Conservation (phyloP, 2,797 vertebrate species). For the Erethizon dorsatum region DNA sequence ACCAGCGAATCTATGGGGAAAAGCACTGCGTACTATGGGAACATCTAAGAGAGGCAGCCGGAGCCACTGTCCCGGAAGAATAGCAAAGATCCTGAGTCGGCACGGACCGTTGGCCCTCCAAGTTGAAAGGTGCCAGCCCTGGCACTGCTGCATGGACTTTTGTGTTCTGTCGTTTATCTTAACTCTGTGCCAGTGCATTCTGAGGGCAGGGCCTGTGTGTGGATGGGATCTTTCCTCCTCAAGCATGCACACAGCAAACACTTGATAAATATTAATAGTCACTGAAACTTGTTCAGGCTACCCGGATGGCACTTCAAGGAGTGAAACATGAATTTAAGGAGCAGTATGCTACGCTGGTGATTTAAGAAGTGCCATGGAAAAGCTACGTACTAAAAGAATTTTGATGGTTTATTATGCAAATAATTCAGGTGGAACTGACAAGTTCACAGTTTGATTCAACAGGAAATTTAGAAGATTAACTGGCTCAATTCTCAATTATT, state of each 20-base stretch:
- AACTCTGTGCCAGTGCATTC: not conserved
- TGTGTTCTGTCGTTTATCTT: not conserved
- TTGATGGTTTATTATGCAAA: not conserved
- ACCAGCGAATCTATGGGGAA: not conserved
- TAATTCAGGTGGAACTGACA: not conserved
- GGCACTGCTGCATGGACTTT: not conserved
- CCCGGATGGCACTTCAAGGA: not conserved
- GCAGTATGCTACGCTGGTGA: not conserved
- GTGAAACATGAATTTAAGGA: not conserved
- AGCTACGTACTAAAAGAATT: not conserved
- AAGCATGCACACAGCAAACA: not conserved
- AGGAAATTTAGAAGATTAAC: not conserved
- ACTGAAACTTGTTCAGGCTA: not conserved
- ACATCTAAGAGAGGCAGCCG: not conserved
- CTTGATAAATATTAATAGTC: too few relatives aligned
- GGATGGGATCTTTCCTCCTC: not conserved
- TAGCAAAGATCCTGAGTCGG: not conserved
- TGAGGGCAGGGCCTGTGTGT: not conserved
- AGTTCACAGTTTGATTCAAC: not conserved
- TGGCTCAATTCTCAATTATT: constrained; percentile 24
- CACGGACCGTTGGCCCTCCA: not conserved
- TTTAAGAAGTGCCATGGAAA: not conserved
- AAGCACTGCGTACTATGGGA: not conserved
- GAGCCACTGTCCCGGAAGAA: not conserved
- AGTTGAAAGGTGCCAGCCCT: not conserved